Percentiles rank a stretch among this genome's conserved stretches.
phyloP scores from a whole-genome alignment of 92 coral and sea anemone species.

The Palythoa caribaeorum region DNA sequence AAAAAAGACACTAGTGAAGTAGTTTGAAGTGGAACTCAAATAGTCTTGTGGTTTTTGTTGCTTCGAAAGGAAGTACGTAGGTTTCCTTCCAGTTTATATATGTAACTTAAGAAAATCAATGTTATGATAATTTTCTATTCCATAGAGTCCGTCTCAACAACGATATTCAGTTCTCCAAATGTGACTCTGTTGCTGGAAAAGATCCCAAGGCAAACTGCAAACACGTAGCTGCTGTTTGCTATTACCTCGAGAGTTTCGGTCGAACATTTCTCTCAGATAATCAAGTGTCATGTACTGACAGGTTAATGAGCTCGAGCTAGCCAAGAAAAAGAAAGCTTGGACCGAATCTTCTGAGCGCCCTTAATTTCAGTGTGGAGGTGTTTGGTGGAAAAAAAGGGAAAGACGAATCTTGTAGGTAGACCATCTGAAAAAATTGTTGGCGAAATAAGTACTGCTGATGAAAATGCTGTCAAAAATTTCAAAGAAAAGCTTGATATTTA shows the following conservation, averaged over 20 bases:
- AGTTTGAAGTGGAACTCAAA: too few relatives aligned
- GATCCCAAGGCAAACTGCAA: slow-evolving; percentile 17
- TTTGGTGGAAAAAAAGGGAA: slow-evolving; percentile 14
- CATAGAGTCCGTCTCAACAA: not conserved
- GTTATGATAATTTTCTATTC: too few relatives aligned
- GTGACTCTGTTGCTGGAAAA: slow-evolving; percentile 20
- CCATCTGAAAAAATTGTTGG: slow-evolving; percentile 8
- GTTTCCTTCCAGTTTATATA: too few relatives aligned
- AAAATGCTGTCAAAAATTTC: not conserved
- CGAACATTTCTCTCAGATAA: slow-evolving; percentile 19
- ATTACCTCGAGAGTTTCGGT: slow-evolving; percentile 8
- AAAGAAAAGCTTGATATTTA: slow-evolving; percentile 4
- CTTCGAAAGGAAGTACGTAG: too few relatives aligned
- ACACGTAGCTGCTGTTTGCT: slow-evolving; percentile 27
- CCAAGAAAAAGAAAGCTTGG: slow-evolving; percentile 9
- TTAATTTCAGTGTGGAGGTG: slow-evolving; percentile 13
- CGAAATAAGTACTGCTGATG: slow-evolving; percentile 4
- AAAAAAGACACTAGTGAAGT: too few relatives aligned
- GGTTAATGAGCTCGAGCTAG: slow-evolving; percentile 2
- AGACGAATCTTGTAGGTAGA: slow-evolving; percentile 21
- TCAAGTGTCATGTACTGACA: slow-evolving; percentile 13
- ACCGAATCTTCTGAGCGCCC: slow-evolving; percentile 1
- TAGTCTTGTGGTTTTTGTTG: too few relatives aligned
- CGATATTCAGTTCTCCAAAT: slow-evolving; percentile 27
- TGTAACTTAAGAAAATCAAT: too few relatives aligned